A percentile compares a stretch with the other conserved stretches of the same genome.
Conservation (phyloP, 2,888 invertebrate species). For the Pollenia labialis region DNA sequence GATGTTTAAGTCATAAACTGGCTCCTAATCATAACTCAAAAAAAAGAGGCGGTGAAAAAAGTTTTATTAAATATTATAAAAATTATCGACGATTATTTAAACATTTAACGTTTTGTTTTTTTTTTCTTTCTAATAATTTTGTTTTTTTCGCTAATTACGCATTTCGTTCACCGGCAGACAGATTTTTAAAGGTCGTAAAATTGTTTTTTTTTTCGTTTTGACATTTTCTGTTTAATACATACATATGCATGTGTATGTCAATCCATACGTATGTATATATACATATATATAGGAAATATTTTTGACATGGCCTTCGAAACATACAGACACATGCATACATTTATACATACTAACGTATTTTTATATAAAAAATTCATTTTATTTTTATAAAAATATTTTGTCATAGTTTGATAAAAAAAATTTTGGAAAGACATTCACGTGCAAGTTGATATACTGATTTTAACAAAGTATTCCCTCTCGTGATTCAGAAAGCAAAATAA, state of each 20-base stretch:
- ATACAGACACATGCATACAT: no score
- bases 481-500: background rate
- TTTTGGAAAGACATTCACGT: conserved; percentile 12
- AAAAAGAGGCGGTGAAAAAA: no score
- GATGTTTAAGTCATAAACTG: no score
- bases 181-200: conserved; percentile 31
- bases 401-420: background rate
- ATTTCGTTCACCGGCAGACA: background rate
- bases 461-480: conserved; percentile 6
- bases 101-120: background rate
- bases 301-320: conserved; percentile 17
- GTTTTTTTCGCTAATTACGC: background rate
- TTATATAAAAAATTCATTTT: background rate
- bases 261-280: no score
- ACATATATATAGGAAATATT: conserved; percentile 8
- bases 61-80: no score
- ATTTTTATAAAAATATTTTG: background rate
- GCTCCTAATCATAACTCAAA: no score
- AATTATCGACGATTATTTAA: background rate
- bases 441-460: background rate
- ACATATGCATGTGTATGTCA: no score
- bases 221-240: background rate
- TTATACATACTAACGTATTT: background rate
- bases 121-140: background rate
- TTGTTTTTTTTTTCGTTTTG: background rate